These are phyloP conservation scores for Pristis pectinata DNA, from an alignment of 2,797 vertebrate species.

Conservation along the genomic window DNA sequence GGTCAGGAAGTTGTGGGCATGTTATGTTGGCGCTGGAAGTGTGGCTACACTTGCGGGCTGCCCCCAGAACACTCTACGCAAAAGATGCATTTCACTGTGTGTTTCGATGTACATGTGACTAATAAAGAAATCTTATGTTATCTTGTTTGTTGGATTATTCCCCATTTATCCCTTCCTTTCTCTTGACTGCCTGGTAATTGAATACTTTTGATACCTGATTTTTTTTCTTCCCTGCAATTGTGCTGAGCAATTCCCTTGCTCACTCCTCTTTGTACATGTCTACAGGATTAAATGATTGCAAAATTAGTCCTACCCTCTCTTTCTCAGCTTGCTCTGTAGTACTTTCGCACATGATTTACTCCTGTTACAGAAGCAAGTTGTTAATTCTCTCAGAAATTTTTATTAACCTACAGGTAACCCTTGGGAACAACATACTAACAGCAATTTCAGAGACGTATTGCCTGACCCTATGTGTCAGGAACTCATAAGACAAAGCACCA, in stretches of 20 bases:
- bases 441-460: not conserved
- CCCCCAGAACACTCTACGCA: too few species aligned
- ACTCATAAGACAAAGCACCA: not conserved
- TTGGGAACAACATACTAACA: not conserved
- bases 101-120: too few species aligned
- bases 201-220: not conserved
- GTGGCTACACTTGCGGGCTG: too few species aligned
- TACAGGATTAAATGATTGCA: not conserved
- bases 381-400: conserved; percentile 6
- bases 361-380: conserved; percentile 1
- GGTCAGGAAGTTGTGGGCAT: too few species aligned
- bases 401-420: not conserved
- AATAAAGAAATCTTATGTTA: too few species aligned
- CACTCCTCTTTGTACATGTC: not conserved
- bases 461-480: not conserved
- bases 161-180: not conserved
- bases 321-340: not conserved
- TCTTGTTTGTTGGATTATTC: too few species aligned
- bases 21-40: too few species aligned
- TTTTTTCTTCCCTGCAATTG: not conserved
- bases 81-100: too few species aligned
- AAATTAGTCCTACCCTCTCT: not conserved
- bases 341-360: not conserved
- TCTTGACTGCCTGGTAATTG: not conserved
- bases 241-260: not conserved